phyloP scores from a whole-genome alignment of 2,888 invertebrate species.

The Philopedon plagiatum region DNA sequence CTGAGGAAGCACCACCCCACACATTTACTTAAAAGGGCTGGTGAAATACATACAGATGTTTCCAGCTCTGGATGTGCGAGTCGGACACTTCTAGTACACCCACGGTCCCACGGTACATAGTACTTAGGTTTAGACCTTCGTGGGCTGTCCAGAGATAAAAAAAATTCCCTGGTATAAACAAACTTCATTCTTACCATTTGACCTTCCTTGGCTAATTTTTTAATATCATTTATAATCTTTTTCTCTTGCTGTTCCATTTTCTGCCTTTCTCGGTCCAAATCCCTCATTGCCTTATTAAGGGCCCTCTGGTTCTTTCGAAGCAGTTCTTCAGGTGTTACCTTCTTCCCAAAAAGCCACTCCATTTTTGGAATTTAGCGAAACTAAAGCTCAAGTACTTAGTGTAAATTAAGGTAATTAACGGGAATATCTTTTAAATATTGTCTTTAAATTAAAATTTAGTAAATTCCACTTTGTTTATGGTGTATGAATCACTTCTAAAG shows the following conservation, averaged over 20 bases:
- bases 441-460: neutral
- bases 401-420: neutral
- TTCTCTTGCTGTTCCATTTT: constrained; percentile 99
- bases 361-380: constrained; percentile 66
- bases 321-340: constrained; percentile 98
- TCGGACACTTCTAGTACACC: no score
- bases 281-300: constrained; percentile 97
- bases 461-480: constrained; percentile 3
- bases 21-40: no score
- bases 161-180: no score
- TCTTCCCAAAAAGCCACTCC: constrained; percentile 98
- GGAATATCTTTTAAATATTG: no score
- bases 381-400: neutral
- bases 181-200: constrained; percentile 85
- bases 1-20: no score
- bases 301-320: constrained; percentile 98
- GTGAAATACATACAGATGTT: no score
- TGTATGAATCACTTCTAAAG: constrained; percentile 2
- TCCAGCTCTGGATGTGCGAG: no score
- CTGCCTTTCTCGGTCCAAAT: constrained; percentile 90
- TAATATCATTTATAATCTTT: constrained; percentile 97
- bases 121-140: no score
- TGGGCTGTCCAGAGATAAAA: no score
- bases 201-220: constrained; percentile 98
- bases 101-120: no score